These are phyloP conservation scores for Macquaria ambigua DNA, from an alignment of 2,113 vertebrate species.

Conservation along the genomic window DNA sequence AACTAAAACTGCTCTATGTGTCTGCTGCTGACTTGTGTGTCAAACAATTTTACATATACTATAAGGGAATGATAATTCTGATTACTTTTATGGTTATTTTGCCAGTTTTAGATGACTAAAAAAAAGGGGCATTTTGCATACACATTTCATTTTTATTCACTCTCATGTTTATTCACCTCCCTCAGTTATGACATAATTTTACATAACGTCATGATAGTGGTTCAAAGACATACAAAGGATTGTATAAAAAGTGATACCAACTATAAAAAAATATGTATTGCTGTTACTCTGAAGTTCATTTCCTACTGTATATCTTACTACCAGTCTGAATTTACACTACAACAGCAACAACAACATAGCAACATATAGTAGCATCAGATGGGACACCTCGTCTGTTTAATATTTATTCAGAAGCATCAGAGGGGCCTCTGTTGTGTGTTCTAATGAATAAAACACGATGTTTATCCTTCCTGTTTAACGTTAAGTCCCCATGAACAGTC, in stretches of 20 bases:
- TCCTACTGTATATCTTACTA: background rate
- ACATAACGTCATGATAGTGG: background rate
- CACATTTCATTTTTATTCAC: background rate
- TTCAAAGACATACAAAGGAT: conserved; percentile 19
- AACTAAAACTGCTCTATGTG: background rate
- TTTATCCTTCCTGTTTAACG: conserved; percentile 83
- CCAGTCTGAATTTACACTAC: conserved; percentile 38
- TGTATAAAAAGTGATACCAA: background rate
- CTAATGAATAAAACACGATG: conserved; percentile 87
- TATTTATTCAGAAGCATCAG: conserved; percentile 81
- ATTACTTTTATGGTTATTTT: background rate
- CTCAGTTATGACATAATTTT: background rate
- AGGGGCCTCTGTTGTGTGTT: conserved; percentile 79
- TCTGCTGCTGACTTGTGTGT: background rate
- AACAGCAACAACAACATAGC: conserved; percentile 38
- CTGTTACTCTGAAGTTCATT: conserved; percentile 4
- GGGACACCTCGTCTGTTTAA: conserved; percentile 77
- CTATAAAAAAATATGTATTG: background rate
- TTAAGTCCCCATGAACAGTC: conserved; percentile 83
- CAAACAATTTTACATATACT: background rate
- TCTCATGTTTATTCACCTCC: background rate
- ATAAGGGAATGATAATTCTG: background rate
- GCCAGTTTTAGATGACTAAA: background rate
- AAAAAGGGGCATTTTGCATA: no score
- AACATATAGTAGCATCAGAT: conserved; percentile 65